Base-by-base conservation (phyloP, 2,888 invertebrate genomes). In the Euzophera pinguis region DNA sequence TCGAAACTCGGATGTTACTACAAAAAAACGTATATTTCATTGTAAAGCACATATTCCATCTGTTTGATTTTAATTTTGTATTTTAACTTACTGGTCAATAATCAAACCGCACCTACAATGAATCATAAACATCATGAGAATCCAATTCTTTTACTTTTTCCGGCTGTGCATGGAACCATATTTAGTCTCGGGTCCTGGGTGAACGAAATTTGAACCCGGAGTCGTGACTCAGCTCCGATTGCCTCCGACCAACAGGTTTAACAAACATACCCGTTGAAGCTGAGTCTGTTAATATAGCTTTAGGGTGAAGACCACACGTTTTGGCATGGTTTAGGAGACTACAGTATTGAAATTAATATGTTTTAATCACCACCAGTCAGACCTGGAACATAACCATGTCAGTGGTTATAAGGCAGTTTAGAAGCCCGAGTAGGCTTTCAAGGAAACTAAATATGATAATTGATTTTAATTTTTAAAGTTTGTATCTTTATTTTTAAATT, bases 191-290 rank as follows among this genome's bases (percentile, higher is more conserved):
- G 62, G 62, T 64, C 61, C 64, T 61, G 62, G 62, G 68, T 58
- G 67, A 68, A 75, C 71, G 84, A 76, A 84, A 83, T 78, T 71
- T 70, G 82, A 84, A 71, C 72, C 78, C 59, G 50, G 56, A 71
- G 63, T 80, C 84, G 84, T 84, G 84, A 83, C 81, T 79, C 69
- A 71, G 64, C 60, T 76, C 62, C 64, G 45, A 45, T 45, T 45
- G 45, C 45, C 45, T 29, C 32, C 32, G 80, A 69, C 61, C 52
- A 73, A 81, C 84, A 67, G 75, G 84, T 84, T 79, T 70, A 63
- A 62, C 61, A 63, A 63, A 60, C 64, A 62, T 60, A 63, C 63
- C 65, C 55, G 56, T 53, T 57, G 55, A 54, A 58, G 55, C 32
- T 39, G 47, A 57, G 38, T 51, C 50, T 51, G 51, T 42, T 53